Base-by-base conservation (phyloP, 2,888 invertebrate species). In the Caenorhabditis parvicauda region DNA sequence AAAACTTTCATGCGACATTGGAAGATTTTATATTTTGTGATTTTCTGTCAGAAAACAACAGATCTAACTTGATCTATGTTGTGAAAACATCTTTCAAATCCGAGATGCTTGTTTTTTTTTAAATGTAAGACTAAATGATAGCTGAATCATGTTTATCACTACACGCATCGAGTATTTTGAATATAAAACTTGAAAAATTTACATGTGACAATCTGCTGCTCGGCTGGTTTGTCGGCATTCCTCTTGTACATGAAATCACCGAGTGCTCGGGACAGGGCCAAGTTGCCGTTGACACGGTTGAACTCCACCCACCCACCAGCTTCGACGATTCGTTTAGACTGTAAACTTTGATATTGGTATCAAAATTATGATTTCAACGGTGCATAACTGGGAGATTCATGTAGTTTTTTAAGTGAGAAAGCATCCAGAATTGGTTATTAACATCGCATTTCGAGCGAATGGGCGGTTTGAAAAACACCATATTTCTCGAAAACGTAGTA, bases 191-290 rank as follows among this genome's bases (percentile, higher is more conserved):
- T n/a, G n/a, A n/a, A n/a, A n/a, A n/a, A n/a, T 55, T 42, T 29
- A 93, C 93, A 93, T 81, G 93, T 94, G 46, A 98, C 95, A 76
- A 96, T 92, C 85, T 98, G 98, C 82, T 96, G 91, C 82, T 92
- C 89, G 3, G 93, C 87, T 55, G 87, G 86, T 82, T 91, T 89
- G 57, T 87, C 86, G 52, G 88, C 87, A 83, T 95, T 96, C 72
- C 88, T 87, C 84, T 98, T 98, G 84, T 94, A 98, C 59, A 90
- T 89, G 83, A 93, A 98, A 84, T 98, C 98, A 0, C 98, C 98
- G 1, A 98, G 85, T 0, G 98, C 96, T 70, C 96, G 86, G 1
- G 95, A 95, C 46, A 98, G 84, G 1, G 98, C 96, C 68, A 98
- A 85, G 51, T 82, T 82, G 78, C 96, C 96, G 83, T 98, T 96